A percentile compares a stretch with the other conserved stretches of the same genome.
phyloP scores from a whole-genome alignment of 2,888 invertebrate species.

The Temnothorax rugatulus region DNA sequence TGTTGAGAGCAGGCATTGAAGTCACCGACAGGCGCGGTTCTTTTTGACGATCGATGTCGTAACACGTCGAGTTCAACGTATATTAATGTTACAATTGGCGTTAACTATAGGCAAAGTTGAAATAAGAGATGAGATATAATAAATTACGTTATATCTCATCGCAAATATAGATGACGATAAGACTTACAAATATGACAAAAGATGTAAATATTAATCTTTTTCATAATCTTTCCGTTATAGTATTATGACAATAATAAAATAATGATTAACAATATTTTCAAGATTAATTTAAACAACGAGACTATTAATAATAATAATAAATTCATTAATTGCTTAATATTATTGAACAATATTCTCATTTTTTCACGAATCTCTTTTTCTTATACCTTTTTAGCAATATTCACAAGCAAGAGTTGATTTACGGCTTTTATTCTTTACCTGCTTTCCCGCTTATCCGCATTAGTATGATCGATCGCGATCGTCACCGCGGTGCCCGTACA shows the following conservation, averaged over 20 bases:
- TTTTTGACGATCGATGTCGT: constrained; percentile 16
- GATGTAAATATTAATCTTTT: not conserved
- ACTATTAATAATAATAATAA: not conserved
- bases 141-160: not conserved
- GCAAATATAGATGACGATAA: not conserved
- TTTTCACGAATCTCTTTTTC: not conserved
- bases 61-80: not conserved
- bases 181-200: not conserved
- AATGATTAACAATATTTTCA: not conserved
- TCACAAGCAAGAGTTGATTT: not conserved
- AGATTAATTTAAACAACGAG: not conserved
- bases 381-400: not conserved
- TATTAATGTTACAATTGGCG: not conserved
- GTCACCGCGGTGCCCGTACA: not conserved
- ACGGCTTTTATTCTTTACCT: not conserved
- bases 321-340: not conserved
- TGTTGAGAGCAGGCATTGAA: constrained; percentile 30
- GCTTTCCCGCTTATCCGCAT: not conserved
- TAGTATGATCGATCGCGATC: constrained; percentile 21
- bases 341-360: not conserved
- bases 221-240: not conserved
- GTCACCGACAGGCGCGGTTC: constrained; percentile 22
- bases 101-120: not conserved
- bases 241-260: not conserved
- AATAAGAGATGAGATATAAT: not conserved